These are phyloP conservation scores for Trinorchestia longiramus DNA, from an alignment of 1,140 invertebrate genomes.

Conservation along the genomic window DNA sequence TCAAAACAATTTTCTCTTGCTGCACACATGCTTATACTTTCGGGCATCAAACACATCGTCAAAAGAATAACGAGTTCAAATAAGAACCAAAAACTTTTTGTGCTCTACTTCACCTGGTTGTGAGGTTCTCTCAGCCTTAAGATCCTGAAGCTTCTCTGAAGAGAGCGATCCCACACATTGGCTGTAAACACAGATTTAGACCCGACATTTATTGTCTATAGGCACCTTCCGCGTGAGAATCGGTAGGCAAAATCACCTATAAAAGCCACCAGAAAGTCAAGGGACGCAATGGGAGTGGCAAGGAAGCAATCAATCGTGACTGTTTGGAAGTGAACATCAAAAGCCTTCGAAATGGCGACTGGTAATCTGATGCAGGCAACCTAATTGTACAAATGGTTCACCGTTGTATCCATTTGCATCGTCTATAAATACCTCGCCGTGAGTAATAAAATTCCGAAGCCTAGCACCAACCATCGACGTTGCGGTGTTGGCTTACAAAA, in stretches of 20 bases:
- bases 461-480: background rate
- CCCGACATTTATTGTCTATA: background rate
- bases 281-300: background rate
- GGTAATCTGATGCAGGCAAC: constrained; percentile 12
- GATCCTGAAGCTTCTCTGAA: background rate
- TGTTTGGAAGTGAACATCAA: background rate
- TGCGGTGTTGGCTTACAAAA: background rate
- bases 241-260: background rate
- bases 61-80: background rate
- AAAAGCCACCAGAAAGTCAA: background rate
- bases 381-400: constrained; percentile 10
- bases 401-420: background rate
- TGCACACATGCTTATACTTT: background rate
- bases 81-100: background rate
- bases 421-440: background rate
- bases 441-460: background rate
- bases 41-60: background rate
- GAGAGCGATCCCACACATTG: background rate
- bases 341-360: background rate
- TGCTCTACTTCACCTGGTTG: background rate
- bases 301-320: background rate
- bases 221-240: background rate
- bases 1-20: background rate
- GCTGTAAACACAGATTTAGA: background rate
- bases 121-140: background rate